phyloP scores from a whole-genome alignment of 2,888 invertebrate genomes.

The Labia minor region DNA sequence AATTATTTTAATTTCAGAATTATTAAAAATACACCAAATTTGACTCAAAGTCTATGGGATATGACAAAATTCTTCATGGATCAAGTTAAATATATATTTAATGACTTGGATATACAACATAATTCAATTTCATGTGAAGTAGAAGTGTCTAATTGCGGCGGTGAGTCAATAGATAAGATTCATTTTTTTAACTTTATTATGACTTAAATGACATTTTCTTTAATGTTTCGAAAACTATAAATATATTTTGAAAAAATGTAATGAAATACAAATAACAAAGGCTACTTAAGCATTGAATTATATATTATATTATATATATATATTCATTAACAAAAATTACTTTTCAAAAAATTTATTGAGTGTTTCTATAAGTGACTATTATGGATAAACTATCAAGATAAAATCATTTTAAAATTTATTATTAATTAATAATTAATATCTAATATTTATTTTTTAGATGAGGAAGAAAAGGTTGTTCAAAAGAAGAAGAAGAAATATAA shows the following conservation, averaged over 20 bases:
- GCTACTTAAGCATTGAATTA: no score
- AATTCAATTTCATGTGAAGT: slow-evolving; percentile 32
- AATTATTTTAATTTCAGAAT: no score
- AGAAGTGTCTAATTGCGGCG: background rate
- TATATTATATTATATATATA: no score
- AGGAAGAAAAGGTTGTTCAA: background rate
- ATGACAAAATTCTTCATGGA: slow-evolving; percentile 50
- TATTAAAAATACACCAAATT: slow-evolving; percentile 55
- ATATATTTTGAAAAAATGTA: no score
- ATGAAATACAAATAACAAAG: no score
- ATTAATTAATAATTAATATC: background rate
- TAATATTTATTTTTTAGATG: background rate
- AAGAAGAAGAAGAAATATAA: slow-evolving; percentile 50
- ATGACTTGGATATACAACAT: slow-evolving; percentile 35
- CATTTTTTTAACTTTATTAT: background rate
- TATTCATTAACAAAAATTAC: no score
- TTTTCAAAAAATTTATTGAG: no score
- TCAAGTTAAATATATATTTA: slow-evolving; percentile 43
- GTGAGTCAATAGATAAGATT: slow-evolving; percentile 23
- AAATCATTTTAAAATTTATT: background rate
- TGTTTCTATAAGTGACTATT: no score
- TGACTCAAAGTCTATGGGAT: slow-evolving; percentile 52
- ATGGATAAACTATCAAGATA: no score
- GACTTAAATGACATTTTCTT: no score
- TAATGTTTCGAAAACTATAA: no score